phyloP scores from a whole-genome alignment of 2,113 vertebrate genomes.

The Accipiter cooperii region DNA sequence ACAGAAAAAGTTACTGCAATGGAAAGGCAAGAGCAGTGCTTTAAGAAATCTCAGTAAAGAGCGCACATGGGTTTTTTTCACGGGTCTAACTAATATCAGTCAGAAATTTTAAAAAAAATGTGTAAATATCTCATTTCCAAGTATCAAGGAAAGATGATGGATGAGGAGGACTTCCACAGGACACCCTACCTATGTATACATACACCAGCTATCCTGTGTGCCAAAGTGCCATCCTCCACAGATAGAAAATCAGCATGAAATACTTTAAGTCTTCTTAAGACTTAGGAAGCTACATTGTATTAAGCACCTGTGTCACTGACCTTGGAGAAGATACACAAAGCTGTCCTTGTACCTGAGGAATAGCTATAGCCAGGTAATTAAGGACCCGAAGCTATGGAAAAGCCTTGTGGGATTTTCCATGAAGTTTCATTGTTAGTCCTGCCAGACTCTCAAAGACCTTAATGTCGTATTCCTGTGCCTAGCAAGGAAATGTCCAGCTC shows the following conservation, averaged over 20 bases:
- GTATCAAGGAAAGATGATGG: not conserved
- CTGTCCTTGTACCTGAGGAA: not conserved
- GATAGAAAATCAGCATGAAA: not conserved
- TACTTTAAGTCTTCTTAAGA: not conserved
- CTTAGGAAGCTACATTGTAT: not conserved
- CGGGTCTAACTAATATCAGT: fast-evolving
- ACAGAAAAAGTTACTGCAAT: not conserved
- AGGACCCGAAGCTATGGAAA: not conserved
- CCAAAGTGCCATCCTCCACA: not conserved
- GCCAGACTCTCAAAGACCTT: not conserved
- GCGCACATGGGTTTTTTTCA: not conserved
- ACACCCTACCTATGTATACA: not conserved
- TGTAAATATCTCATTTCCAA: not conserved
- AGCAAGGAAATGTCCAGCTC: not conserved
- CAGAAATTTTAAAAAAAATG: not conserved
- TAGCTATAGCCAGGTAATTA: not conserved
- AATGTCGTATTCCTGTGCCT: not conserved
- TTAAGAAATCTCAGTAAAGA: not conserved
- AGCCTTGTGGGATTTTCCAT: not conserved
- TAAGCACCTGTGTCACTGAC: not conserved
- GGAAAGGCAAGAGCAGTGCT: not conserved
- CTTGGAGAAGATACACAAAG: not conserved
- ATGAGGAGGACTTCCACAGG: not conserved
- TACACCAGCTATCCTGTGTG: not conserved
- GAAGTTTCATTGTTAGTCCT: not conserved